Evolutionary conservation across 2,797 vertebrate species (phyloP).

Genomic region (Naso thynnoides): DNA sequence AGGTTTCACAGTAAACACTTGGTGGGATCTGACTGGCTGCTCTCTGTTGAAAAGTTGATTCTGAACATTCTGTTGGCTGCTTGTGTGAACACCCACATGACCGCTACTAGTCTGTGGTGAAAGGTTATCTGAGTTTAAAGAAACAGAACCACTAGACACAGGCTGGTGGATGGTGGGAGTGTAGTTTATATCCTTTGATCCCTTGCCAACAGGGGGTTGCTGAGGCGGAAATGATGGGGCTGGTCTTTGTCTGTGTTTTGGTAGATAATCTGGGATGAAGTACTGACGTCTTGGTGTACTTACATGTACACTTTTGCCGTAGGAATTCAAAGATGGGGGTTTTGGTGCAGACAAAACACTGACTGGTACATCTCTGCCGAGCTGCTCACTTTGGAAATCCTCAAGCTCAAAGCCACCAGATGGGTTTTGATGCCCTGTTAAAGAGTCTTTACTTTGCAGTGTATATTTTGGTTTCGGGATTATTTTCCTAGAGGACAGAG

Average conservation of each 20-base stretch:
- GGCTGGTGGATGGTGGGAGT: not conserved
- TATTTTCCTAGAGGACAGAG: not conserved
- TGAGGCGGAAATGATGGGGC: not conserved
- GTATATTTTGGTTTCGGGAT: conserved; percentile 10
- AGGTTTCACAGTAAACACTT: not conserved
- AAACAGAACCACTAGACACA: not conserved
- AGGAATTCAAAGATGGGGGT: conserved; percentile 8
- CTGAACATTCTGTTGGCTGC: conserved; percentile 9
- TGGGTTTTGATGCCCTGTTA: conserved; percentile 2
- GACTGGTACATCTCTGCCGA: not conserved
- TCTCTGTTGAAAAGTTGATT: not conserved
- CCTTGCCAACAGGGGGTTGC: conserved; percentile 9
- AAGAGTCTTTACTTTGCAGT: not conserved
- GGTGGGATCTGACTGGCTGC: conserved; percentile 5
- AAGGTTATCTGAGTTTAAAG: conserved; percentile 10
- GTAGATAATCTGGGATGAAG: not conserved
- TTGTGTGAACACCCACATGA: conserved; percentile 18
- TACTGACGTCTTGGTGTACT: conserved; percentile 13
- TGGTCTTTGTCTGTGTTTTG: conserved; percentile 10
- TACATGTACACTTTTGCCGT: conserved; percentile 12
- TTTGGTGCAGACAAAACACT: conserved; percentile 2
- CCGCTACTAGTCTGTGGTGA: conserved; percentile 5
- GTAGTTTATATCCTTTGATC: conserved; percentile 8
- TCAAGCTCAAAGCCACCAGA: conserved; percentile 5
- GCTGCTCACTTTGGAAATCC: conserved; percentile 11